A percentile compares a stretch with the other conserved stretches of the same genome.
Conservation (phyloP, 1,140 invertebrate genomes). For the Planococcus citri region DNA sequence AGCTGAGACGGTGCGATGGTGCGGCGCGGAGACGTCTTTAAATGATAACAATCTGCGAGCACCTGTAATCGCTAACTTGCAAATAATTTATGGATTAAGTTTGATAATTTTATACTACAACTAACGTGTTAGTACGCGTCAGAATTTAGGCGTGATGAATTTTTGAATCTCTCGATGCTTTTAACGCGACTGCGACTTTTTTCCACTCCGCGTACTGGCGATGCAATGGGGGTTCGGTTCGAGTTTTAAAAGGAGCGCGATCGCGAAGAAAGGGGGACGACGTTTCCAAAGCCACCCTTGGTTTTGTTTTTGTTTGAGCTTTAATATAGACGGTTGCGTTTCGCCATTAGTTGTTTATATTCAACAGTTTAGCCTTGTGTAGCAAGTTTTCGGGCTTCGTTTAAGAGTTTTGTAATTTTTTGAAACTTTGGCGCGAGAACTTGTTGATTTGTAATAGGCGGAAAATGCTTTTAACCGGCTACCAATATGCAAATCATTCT, state of each 20-base stretch:
- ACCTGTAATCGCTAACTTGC: neutral
- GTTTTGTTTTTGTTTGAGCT: neutral
- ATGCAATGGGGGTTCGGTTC: no score
- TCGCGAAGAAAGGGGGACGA: no score
- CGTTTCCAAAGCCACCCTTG: neutral
- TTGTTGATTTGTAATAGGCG: slow-evolving; percentile 7
- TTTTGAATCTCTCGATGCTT: neutral
- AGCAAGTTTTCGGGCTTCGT: neutral
- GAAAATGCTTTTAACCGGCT: neutral
- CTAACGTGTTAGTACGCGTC: neutral
- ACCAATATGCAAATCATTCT: neutral
- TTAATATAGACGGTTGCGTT: neutral
- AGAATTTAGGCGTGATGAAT: neutral
- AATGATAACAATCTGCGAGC: slow-evolving; percentile 2
- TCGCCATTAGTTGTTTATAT: neutral
- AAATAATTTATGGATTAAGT: slow-evolving; percentile 4
- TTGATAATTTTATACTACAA: slow-evolving; percentile 1
- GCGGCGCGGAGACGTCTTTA: neutral
- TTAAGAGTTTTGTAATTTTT: neutral
- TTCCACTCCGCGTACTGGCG: no score
- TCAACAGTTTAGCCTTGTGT: neutral
- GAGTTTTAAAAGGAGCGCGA: neutral
- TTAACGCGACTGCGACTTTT: neutral
- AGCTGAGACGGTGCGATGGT: neutral
- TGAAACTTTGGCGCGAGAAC: neutral